phyloP scores from a whole-genome alignment of 2,113 vertebrate species.

The Hippolais icterina region DNA sequence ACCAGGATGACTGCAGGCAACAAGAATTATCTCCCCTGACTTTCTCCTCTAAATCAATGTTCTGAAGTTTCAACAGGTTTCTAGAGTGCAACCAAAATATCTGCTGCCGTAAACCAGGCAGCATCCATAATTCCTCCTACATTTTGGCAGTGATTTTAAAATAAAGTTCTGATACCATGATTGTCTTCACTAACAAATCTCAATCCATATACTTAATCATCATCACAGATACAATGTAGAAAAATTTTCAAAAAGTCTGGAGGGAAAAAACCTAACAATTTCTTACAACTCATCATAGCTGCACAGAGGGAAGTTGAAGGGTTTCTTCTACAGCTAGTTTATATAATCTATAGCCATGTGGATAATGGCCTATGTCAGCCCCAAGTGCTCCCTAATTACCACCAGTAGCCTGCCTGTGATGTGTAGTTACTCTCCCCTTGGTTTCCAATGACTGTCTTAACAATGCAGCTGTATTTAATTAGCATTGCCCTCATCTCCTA shows the following conservation, averaged over 20 bases:
- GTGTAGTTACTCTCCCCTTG: not conserved
- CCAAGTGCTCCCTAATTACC: not conserved
- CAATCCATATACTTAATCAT: not conserved
- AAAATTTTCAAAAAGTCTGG: not conserved
- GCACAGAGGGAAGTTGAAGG: not conserved
- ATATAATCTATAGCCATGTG: not conserved
- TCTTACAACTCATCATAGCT: not conserved
- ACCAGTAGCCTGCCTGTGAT: not conserved
- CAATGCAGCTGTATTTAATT: slow-evolving; percentile 12
- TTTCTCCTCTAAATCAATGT: not conserved
- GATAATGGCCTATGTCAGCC: not conserved
- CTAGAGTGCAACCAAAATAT: not conserved
- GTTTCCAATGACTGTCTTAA: not conserved
- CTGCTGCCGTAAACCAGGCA: not conserved
- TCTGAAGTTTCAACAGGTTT: not conserved
- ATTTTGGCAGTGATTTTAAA: not conserved
- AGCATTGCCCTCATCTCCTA: not conserved
- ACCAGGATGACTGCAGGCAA: not conserved
- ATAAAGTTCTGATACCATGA: not conserved
- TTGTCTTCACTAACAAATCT: not conserved
- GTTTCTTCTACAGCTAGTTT: not conserved
- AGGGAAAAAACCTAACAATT: not conserved
- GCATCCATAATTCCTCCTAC: not conserved
- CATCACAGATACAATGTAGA: not conserved
- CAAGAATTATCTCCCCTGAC: not conserved